Conservation (phyloP, 2,888 invertebrate species). For the Phania funesta region DNA sequence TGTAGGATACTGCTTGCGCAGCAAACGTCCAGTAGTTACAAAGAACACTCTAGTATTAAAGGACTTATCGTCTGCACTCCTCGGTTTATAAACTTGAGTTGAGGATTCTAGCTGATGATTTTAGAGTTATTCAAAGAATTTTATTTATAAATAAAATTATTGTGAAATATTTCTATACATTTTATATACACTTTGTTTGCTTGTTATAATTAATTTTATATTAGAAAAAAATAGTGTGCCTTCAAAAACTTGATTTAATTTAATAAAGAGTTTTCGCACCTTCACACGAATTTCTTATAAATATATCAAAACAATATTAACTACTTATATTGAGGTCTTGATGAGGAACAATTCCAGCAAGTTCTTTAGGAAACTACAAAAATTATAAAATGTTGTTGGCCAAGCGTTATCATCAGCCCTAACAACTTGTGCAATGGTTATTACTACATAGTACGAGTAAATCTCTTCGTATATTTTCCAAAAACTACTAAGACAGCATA, state of each 20-base stretch:
- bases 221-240: background rate
- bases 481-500: background rate
- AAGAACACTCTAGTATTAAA: too few relatives aligned
- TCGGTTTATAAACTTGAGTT: too few relatives aligned
- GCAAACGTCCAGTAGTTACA: too few relatives aligned
- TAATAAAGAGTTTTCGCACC: slow-evolving; percentile 17
- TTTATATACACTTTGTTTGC: background rate
- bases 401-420: slow-evolving; percentile 22
- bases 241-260: slow-evolving; percentile 27
- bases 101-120: too few relatives aligned
- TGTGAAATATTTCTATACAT: too few relatives aligned
- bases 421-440: slow-evolving; percentile 1
- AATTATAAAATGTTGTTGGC: slow-evolving; percentile 45
- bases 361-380: slow-evolving; percentile 43
- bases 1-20: too few relatives aligned
- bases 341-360: background rate
- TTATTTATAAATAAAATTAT: too few relatives aligned
- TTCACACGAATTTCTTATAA: background rate
- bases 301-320: background rate
- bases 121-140: too few relatives aligned
- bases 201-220: background rate
- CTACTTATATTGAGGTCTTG: background rate
- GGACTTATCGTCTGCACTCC: too few relatives aligned
- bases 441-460: background rate
- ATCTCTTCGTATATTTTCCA: background rate